Evolutionary conservation across 2,888 invertebrate species (phyloP), one percentile per base, ranked within the genome.

Genomic region (Bellardia bayeri): DNA sequence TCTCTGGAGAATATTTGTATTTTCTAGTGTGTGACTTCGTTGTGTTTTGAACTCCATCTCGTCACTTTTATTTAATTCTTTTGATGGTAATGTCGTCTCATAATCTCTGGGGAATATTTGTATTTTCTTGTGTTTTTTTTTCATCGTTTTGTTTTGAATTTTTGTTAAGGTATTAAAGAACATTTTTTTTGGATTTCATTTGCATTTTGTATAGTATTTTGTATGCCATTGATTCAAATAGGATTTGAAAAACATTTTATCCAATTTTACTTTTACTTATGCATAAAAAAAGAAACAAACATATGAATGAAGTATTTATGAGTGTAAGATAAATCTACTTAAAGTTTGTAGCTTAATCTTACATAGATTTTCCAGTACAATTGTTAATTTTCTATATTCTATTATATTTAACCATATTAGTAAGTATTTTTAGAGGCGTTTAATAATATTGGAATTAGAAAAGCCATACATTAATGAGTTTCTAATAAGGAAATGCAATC

Each of bases 11-110:
- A 54, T 54, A 54, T 54, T 54, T 37, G 37, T 37, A 37, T 6
- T 37, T 37, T 6, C 37, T 37, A 0, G 6, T 37, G 4, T 37
- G 23, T 23, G 23, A 23, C 23, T 23, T 23, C 23, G 1, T 23
- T 23, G 23, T 23, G 23, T 23, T 23, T 23, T 23, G 51, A 33
- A 30, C 33, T 33, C 0, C 33, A 33, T 33, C 14, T 61, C 14
- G 61, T 61, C 61, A 61, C 61, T 37, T 61, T 61, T 33, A 61
- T 61, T 33, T 61, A 30, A 14, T 61, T 33, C 11, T 14, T 33
- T 33, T 30, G 30, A 16, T 56, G 9, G 8, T 56, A 33, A 33
- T n/a, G 6, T 51, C 14, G 51, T 33, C 30, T 13, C 13, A 58
- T 58, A 58, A 54, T 54, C 54, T 54, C 54, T 54, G 8, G 16